Percentiles rank a stretch among this genome's conserved stretches.
phyloP scores from a whole-genome alignment of 30 jellyfish, hydroid and myxozoan species.

The Catostylus mosaicus region DNA sequence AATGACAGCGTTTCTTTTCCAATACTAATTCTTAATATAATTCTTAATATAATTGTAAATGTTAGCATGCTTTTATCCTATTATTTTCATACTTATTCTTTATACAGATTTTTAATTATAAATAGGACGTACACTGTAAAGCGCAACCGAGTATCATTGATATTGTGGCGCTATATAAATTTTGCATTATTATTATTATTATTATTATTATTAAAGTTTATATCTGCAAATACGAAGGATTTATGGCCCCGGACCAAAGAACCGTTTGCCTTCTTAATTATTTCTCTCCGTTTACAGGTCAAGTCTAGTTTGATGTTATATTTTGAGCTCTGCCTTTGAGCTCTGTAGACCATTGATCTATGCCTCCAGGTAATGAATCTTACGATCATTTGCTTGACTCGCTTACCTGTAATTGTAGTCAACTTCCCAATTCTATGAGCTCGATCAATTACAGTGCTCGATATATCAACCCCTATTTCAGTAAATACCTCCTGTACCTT shows the following conservation, averaged over 20 bases:
- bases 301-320: slow-evolving; percentile 13
- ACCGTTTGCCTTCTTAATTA: background rate
- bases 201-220: background rate
- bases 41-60: too few species aligned
- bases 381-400: slow-evolving; percentile 4
- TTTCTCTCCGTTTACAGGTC: slow-evolving; percentile 12
- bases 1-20: too few species aligned
- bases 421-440: slow-evolving; percentile 34
- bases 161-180: too few species aligned
- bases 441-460: slow-evolving; percentile 32
- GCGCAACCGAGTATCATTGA: too few species aligned
- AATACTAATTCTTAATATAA: too few species aligned
- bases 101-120: too few species aligned
- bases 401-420: slow-evolving; percentile 8
- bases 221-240: slow-evolving; percentile 14
- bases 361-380: slow-evolving; percentile 2
- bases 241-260: background rate
- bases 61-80: too few species aligned
- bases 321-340: background rate
- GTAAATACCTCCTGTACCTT: slow-evolving; percentile 13
- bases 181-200: too few species aligned
- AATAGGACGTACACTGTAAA: too few species aligned
- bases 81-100: too few species aligned
- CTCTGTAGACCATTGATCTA: too few species aligned
- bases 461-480: slow-evolving; percentile 44